Conservation (phyloP, 2,888 invertebrate genomes). For the Ophion costatus region DNA sequence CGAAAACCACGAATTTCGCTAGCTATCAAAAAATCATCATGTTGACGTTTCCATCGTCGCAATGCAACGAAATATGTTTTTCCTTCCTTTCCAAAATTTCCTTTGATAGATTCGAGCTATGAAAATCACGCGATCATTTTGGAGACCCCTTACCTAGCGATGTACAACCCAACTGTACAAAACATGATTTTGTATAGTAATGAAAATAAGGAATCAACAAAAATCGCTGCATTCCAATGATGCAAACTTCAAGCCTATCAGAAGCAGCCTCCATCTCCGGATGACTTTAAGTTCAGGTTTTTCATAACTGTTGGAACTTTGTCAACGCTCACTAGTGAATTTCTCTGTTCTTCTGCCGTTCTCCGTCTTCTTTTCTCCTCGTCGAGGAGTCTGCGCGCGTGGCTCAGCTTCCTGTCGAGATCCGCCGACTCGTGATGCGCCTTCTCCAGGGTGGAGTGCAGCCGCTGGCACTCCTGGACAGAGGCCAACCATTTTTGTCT, state of each 20-base stretch:
- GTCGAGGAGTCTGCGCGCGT: constrained; percentile 92
- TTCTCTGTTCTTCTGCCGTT: constrained; percentile 89
- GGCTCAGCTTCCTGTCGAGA: constrained; percentile 91
- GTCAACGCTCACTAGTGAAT: constrained; percentile 86
- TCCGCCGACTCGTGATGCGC: constrained; percentile 89
- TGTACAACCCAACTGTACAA: no score
- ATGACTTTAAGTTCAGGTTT: not conserved
- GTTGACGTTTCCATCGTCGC: no score
- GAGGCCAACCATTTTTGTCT: constrained; percentile 88
- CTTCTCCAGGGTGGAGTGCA: constrained; percentile 89
- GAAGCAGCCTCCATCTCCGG: not conserved
- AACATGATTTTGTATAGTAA: no score
- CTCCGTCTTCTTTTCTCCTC: constrained; percentile 90
- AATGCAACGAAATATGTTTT: no score
- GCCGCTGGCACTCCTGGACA: constrained; percentile 89
- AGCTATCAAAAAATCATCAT: not conserved
- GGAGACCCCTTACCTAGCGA: no score
- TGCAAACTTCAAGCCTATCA: no score
- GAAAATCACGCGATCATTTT: no score
- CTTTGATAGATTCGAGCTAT: no score
- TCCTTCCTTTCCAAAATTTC: no score
- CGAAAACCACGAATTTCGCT: not conserved
- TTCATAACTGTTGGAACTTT: not conserved
- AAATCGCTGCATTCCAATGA: no score
- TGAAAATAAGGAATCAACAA: no score